phyloP scores from a whole-genome alignment of 92 coral and sea anemone genomes.

The Pocillopora meandrina region DNA sequence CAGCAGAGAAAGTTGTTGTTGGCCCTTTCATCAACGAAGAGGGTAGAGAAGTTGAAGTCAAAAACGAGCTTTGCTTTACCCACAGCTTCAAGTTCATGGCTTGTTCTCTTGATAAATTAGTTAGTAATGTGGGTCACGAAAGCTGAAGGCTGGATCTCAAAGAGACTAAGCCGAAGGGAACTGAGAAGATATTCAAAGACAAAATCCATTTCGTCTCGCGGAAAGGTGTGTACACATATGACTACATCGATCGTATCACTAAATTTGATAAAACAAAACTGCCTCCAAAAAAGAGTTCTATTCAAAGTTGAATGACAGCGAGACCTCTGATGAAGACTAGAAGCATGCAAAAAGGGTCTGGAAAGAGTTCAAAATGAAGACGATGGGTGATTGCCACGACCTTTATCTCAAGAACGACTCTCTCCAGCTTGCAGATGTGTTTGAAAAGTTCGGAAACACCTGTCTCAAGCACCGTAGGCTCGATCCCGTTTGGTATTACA shows the following conservation, averaged over 20 bases:
- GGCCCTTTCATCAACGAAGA: slow-evolving; percentile 19
- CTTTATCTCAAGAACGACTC: slow-evolving; percentile 39
- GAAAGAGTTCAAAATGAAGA: slow-evolving; percentile 21
- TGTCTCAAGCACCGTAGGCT: slow-evolving; percentile 26
- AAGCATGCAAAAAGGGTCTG: slow-evolving; percentile 48
- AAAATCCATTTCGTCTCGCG: slow-evolving; percentile 24
- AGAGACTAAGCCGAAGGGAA: not conserved
- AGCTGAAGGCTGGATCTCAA: not conserved
- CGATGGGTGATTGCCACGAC: slow-evolving; percentile 42
- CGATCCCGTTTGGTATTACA: slow-evolving; percentile 53
- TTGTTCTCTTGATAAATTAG: slow-evolving; percentile 36
- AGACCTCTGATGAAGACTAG: slow-evolving; percentile 40
- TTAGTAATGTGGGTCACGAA: slow-evolving; percentile 7
- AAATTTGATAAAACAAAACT: slow-evolving; percentile 13
- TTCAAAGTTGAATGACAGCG: slow-evolving; percentile 12
- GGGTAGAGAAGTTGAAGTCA: slow-evolving; percentile 27
- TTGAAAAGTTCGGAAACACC: slow-evolving; percentile 53
- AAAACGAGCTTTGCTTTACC: slow-evolving; percentile 55
- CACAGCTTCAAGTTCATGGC: slow-evolving; percentile 61
- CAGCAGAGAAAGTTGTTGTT: slow-evolving; percentile 21
- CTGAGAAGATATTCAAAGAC: not conserved
- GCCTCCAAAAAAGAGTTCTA: slow-evolving; percentile 43
- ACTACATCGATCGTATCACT: slow-evolving; percentile 22
- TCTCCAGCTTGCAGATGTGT: slow-evolving; percentile 46
- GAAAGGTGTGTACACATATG: slow-evolving; percentile 60